Evolutionary conservation across 2,797 vertebrate genomes (phyloP), one percentile per base, ranked within the genome.

Genomic region (Stomatorhinus walkeri): DNA sequence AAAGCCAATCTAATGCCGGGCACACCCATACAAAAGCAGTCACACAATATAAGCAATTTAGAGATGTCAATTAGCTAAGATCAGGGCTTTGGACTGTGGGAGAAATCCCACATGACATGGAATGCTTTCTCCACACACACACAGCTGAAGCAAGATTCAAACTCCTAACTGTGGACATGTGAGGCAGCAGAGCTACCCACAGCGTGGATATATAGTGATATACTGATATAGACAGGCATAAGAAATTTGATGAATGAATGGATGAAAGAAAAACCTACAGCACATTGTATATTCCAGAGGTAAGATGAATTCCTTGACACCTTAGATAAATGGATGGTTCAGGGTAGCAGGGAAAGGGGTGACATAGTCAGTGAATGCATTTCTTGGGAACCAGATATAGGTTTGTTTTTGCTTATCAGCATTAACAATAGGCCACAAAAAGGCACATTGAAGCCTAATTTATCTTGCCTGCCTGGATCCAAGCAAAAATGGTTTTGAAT

Each of bases 371-470:
- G 51, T 32, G 84, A 85, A 85, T 85, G 48, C 49, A 85, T 85
- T 85, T 85, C 48, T 43, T 10, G 76, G 36, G 40, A 81, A 46
- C 76, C 40, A 81, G 76, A 81, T 81, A 46, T 22, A 22, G 76
- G 40, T 81, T 81, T 46, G 76, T 46, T 81, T 81, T 81, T 81
- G 76, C 76, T 81, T 81, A 81, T 81, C 76, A 81, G 40, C 76
- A 81, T 81, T 81, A 22, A 46, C 36, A 46, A 81, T 46, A 81
- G 76, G 76, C 40, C 6, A 0, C 36, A 81, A 22, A 81, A 46
- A 81, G 76, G 16, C 76, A n/a, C 40, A 46, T 46, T 81, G 76
- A 46, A 46, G n/a, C 19, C 76, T 46, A 43, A 81, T 81, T 81
- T 81, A 22, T 81, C 76, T 46, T 22, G 40, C 76, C 40, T 46